Base-by-base conservation (phyloP, 2,797 vertebrate genomes). In the Danio tinwini region DNA sequence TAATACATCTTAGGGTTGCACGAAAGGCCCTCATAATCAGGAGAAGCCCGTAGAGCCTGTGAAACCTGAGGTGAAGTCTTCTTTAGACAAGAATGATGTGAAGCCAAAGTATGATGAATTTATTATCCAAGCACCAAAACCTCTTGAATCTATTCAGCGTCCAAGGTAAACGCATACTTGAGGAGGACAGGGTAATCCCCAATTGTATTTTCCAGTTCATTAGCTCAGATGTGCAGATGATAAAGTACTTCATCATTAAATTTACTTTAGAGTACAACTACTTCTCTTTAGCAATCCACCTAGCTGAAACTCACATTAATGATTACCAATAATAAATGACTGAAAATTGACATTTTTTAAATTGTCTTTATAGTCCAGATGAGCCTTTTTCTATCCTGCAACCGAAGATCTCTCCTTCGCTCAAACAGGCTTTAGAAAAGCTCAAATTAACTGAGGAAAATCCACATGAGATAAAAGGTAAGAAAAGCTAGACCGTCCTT, bases 371-470 rank as follows among this genome's bases (percentile, higher is more conserved):
- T 85, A 99, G 97, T 90, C 90, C 95, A 9, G 96, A 99, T 90
- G 97, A 99, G 85, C 96, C 97, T 7, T 88, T 96, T 88, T 93
- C 90, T 86, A 94, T 89, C 85, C 83, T 99, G 87, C 95, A 96
- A 84, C 92, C 97, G 82, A 98, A 97, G 89, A 93, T 99, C 49
- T 96, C 97, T 10, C 88, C 94, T 39, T 99, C 98, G 52, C 92
- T 99, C 86, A 98, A 96, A 88, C 95, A 97, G 90, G 95, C 97
- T 19, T 93, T 99, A 61, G 98, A 97, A 92, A 99, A 97, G 87
- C 92, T 99, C 82, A 97, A 96, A 86, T 88, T 98, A 16, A 93
- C 95, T 37, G 88, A 92, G 5, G 94, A 95, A 82, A 95, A 92
- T 0, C 86, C 91, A 9, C 81, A 83, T 62, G 92, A 94, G 52